These are phyloP conservation scores for Cosmia trapezina DNA, from an alignment of 2,888 invertebrate species.

Conservation along the genomic window DNA sequence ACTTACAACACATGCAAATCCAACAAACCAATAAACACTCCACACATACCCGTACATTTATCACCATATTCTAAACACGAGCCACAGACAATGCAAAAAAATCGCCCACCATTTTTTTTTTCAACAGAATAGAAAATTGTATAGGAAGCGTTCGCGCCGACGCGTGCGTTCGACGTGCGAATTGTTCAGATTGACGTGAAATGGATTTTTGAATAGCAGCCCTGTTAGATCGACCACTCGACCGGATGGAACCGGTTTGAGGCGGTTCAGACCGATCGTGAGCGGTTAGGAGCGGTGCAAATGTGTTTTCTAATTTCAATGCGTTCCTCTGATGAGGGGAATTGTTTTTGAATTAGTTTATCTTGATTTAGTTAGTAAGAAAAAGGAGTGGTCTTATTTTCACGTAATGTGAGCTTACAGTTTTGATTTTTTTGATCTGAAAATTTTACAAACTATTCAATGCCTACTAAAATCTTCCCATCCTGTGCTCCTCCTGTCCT, in stretches of 20 bases:
- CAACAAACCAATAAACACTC: constrained; percentile 42
- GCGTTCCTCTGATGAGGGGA: constrained; percentile 45
- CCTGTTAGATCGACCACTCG: constrained; percentile 78
- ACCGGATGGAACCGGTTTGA: constrained; percentile 71
- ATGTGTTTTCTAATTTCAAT: constrained; percentile 75
- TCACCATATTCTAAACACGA: constrained; percentile 52
- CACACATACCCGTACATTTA: constrained; percentile 24
- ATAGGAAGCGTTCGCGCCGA: constrained; percentile 47
- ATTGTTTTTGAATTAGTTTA: constrained; percentile 65
- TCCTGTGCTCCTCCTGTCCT: background rate
- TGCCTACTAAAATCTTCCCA: background rate
- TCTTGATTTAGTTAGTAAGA: constrained; percentile 10
- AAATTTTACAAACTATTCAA: background rate
- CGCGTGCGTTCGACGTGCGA: constrained; percentile 74
- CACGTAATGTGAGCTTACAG: background rate
- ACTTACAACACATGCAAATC: constrained; percentile 25
- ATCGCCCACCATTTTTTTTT: constrained; percentile 33
- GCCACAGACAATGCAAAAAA: constrained; percentile 54
- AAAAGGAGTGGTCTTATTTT: background rate
- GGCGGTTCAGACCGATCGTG: constrained; percentile 57
- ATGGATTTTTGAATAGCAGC: constrained; percentile 84
- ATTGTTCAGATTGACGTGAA: constrained; percentile 88
- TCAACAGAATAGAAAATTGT: constrained; percentile 56
- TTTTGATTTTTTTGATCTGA: background rate
- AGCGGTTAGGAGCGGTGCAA: constrained; percentile 67